Evolutionary conservation across 2,888 invertebrate genomes (phyloP), one percentile per base, ranked within the genome.

Genomic region (Scaptomyza reducta): DNA sequence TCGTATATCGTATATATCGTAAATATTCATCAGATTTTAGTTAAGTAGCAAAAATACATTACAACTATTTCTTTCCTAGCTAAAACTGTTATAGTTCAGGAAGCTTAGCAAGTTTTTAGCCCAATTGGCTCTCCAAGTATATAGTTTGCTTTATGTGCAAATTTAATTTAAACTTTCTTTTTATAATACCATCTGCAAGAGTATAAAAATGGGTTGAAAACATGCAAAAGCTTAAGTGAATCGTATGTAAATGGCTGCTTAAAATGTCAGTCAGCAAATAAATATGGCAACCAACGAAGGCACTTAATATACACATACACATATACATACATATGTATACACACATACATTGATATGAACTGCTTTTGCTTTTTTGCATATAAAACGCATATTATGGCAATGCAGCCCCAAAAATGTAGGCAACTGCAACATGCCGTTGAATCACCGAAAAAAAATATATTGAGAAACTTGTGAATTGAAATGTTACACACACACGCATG

Each of bases 361-460:
- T 38, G 51, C 44, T 16, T 40, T 61, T 51, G 54, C 54, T 33
- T 45, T 62, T 74, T 66, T 73, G 74, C 70, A 78, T 78, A 80
- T 78, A 73, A 77, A 77, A 74, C 57, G 68, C 78, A 80, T 77
- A 65, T 73, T 77, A 77, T 51, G 68, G 55, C 62, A 80, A 73
- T 80, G 78, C 74, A 56, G 41, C 64, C 49, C 61, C 61, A 40
- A 49, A 67, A 71, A 79, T 67, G 79, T 75, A 75, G 79, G 79
- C 77, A 75, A 67, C 75, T 60, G 18, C 38, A 38, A 53, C 47
- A 35, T 38, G 16, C 29, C 44, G 25, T 25, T 11, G 31, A 60
- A 73, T 50, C 46, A 31, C 40, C 41, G 31, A 45, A 57, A 47
- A 62, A 62, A 65, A 50, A 40, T 40, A 16, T 40, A 38, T 40